Conservation (phyloP, 1,140 invertebrate genomes). For the Dinothrombium tinctorium region DNA sequence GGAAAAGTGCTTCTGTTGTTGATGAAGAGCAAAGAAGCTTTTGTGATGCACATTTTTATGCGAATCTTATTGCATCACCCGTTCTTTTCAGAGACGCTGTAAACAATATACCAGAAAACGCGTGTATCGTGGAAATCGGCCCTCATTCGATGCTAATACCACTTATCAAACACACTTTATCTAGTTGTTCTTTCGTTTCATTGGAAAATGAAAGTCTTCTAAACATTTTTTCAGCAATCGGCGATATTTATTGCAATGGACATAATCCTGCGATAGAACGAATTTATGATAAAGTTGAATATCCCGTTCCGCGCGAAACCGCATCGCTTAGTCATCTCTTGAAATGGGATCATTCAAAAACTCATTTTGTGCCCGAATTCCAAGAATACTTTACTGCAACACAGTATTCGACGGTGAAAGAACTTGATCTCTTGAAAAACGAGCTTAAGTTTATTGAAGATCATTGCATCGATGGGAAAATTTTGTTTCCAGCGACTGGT, state of each 20-base stretch:
- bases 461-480: conserved; percentile 73
- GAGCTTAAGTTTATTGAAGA: conserved; percentile 24
- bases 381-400: no score
- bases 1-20: no score
- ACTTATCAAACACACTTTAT: background rate
- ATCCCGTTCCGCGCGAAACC: conserved; percentile 64
- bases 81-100: no score
- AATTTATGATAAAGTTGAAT: conserved; percentile 46
- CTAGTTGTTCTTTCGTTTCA: background rate
- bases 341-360: conserved; percentile 80
- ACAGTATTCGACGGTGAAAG: no score
- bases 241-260: conserved; percentile 45
- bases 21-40: no score
- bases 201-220: conserved; percentile 47
- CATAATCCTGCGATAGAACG: conserved; percentile 43
- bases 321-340: conserved; percentile 57
- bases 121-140: background rate
- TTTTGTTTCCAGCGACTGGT: conserved; percentile 82
- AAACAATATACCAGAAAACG: background rate
- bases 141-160: background rate
- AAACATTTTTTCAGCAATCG: conserved; percentile 35
- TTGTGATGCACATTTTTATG: no score
- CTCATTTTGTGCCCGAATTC: no score
- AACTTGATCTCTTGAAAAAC: no score
- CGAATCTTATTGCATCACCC: no score